A percentile compares a stretch with the other conserved stretches of the same genome.
Conservation (phyloP, 2,797 vertebrate genomes). For the Phyllotis vaccarum region DNA sequence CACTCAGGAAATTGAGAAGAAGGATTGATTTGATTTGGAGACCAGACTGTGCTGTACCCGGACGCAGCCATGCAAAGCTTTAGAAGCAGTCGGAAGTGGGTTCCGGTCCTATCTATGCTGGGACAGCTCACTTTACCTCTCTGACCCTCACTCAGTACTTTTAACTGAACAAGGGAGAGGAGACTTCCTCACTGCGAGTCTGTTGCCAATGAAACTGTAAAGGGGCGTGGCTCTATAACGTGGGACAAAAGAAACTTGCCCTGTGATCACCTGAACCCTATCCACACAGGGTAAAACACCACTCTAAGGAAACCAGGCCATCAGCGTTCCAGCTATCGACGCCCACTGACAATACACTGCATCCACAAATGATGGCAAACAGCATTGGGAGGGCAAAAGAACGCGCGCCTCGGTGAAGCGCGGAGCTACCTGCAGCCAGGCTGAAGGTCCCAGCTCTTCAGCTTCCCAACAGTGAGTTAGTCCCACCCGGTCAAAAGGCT, state of each 20-base stretch:
- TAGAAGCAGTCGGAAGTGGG: neutral
- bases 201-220: neutral
- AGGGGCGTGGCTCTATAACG: constrained; percentile 7
- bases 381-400: neutral
- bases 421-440: neutral
- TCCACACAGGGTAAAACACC: neutral
- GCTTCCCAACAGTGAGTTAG: neutral
- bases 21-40: neutral
- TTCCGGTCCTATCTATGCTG: neutral
- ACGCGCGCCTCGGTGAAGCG: neutral
- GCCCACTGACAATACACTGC: neutral
- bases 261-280: neutral
- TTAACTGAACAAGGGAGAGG: neutral
- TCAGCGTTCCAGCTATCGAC: neutral
- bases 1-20: neutral
- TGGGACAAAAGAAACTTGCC: neutral
- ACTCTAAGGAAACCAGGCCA: neutral
- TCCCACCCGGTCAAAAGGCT: neutral
- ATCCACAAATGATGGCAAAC: neutral
- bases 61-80: neutral
- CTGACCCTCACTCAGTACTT: neutral
- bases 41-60: neutral
- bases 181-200: neutral
- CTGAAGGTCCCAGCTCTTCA: neutral
- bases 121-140: neutral